Evolutionary conservation across 2,113 vertebrate species (phyloP).

Genomic region (Hippocampus abdominalis): DNA sequence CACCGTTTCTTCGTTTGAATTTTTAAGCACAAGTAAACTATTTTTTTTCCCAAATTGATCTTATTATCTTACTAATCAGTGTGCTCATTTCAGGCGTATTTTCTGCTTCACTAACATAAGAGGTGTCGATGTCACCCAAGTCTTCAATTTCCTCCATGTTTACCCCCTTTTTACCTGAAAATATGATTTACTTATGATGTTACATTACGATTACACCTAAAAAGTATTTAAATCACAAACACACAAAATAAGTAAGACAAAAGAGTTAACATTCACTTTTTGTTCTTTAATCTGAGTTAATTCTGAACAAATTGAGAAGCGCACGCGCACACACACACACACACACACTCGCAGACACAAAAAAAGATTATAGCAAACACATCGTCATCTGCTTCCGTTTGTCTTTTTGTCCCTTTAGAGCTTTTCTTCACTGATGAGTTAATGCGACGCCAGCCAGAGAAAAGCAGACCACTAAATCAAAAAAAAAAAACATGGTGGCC

Average conservation of each 20-base stretch:
- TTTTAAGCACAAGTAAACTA: background rate
- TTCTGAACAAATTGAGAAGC: constrained; percentile 86
- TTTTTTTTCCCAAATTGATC: no score
- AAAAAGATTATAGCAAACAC: constrained; percentile 29
- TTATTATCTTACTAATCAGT: no score
- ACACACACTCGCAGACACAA: constrained; percentile 73
- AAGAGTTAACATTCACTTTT: background rate
- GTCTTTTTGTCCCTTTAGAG: background rate
- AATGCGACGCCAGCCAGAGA: background rate
- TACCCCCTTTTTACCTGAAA: no score
- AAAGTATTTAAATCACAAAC: background rate
- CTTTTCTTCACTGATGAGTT: background rate
- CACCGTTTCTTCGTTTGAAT: background rate
- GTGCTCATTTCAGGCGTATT: no score
- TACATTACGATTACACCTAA: background rate
- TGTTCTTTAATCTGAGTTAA: constrained; percentile 77
- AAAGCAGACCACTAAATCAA: background rate
- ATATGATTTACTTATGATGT: background rate
- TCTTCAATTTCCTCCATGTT: no score
- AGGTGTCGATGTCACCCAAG: no score
- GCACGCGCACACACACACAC: constrained; percentile 76
- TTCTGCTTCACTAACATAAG: no score
- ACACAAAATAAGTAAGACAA: background rate
- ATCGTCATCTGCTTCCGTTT: constrained; percentile 70
- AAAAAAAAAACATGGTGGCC: background rate